Conservation (phyloP, 37 sponge, comb jelly and placozoan species). For the Petrosia ficiformis region DNA sequence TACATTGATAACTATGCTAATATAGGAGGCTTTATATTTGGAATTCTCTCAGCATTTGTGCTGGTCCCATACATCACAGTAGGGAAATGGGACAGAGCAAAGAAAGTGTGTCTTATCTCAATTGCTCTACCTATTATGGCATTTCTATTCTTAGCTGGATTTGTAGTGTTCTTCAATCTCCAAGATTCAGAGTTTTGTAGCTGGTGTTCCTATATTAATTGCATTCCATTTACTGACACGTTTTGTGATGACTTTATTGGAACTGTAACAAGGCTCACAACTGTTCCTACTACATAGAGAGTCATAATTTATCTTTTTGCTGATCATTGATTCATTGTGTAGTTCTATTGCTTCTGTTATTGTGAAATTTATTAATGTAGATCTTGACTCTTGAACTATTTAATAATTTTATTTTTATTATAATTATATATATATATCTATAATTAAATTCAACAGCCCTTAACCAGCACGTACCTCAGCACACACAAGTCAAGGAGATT, state of each 20-base stretch:
- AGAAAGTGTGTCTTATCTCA: slow-evolving; percentile 70
- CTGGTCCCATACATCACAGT: slow-evolving; percentile 94
- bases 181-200: slow-evolving; percentile 81
- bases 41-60: slow-evolving; percentile 76
- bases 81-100: slow-evolving; percentile 75
- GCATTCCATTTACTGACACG: slow-evolving; percentile 75
- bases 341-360: neutral
- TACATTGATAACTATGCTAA: slow-evolving; percentile 93
- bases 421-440: no score
- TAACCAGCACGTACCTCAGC: no score
- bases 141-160: slow-evolving; percentile 62
- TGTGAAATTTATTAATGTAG: neutral
- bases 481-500: no score
- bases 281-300: neutral
- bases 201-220: slow-evolving; percentile 87
- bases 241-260: slow-evolving; percentile 53
- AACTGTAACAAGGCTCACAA: neutral
- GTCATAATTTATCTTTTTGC: neutral
- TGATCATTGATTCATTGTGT: neutral
- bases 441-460: no score
- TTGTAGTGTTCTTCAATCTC: slow-evolving; percentile 81
- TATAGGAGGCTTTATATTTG: slow-evolving; percentile 88
- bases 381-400: neutral
- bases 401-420: no score
- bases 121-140: slow-evolving; percentile 60